Conservation (phyloP, 2,888 invertebrate genomes). For the Dicycla oo region DNA sequence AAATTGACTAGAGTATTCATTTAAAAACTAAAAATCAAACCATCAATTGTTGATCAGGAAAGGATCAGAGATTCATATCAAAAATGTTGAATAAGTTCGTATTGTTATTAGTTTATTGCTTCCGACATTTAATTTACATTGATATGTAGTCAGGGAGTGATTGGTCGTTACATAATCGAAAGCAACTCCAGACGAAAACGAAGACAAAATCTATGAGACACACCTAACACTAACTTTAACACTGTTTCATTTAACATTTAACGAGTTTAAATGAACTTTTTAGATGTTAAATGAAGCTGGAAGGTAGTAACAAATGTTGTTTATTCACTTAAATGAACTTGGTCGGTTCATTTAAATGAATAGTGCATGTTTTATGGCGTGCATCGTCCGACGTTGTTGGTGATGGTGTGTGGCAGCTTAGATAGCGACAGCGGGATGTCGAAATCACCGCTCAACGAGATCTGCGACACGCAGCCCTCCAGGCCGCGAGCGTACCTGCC, state of each 20-base stretch:
- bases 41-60: constrained; percentile 16
- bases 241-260: constrained; percentile 62
- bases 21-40: constrained; percentile 59
- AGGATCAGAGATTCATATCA: constrained; percentile 35
- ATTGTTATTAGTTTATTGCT: constrained; percentile 81
- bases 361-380: constrained; percentile 78
- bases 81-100: constrained; percentile 52
- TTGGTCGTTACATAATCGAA: constrained; percentile 69
- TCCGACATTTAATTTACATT: constrained; percentile 80
- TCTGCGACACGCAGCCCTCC: constrained; percentile 95
- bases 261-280: constrained; percentile 55
- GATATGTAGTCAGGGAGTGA: constrained; percentile 86
- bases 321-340: constrained; percentile 70
- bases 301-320: constrained; percentile 55
- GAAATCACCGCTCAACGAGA: constrained; percentile 95
- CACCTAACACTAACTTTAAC: constrained; percentile 67
- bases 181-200: constrained; percentile 58
- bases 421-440: constrained; percentile 93
- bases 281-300: constrained; percentile 41
- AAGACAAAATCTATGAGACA: constrained; percentile 64
- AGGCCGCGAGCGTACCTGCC: constrained; percentile 94
- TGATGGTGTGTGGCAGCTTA: constrained; percentile 91
- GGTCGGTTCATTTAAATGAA: constrained; percentile 66
- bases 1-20: constrained; percentile 86
- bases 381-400: constrained; percentile 88